phyloP scores from a whole-genome alignment of 2,113 vertebrate genomes.

The Speoplatyrhinus poulsoni region DNA sequence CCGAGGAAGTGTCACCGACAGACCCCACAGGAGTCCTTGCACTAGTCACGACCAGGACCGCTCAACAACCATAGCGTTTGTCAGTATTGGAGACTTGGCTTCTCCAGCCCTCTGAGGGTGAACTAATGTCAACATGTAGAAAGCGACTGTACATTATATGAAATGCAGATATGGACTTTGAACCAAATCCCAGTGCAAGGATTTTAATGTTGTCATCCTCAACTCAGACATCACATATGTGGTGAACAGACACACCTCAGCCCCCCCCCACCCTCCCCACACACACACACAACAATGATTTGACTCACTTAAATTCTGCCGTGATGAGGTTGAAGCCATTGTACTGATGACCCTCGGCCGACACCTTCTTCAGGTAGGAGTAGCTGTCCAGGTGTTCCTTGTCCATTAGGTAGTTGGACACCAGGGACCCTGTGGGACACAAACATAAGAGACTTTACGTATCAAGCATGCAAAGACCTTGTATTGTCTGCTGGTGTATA shows the following conservation, averaged over 20 bases:
- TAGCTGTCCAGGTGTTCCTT: slow-evolving; percentile 82
- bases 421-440: slow-evolving; percentile 82
- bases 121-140: background rate
- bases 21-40: too few relatives aligned
- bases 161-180: background rate
- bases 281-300: too few relatives aligned
- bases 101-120: background rate
- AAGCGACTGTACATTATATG: background rate
- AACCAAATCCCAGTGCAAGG: background rate
- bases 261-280: background rate
- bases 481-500: too few relatives aligned
- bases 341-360: slow-evolving; percentile 88
- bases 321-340: slow-evolving; percentile 97
- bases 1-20: too few relatives aligned
- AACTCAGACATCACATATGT: background rate
- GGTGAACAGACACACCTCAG: background rate
- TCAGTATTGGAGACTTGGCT: background rate
- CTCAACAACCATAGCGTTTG: too few relatives aligned
- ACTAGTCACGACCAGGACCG: too few relatives aligned
- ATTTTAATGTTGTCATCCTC: background rate
- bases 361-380: slow-evolving; percentile 92
- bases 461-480: too few relatives aligned
- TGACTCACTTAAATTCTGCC: slow-evolving; percentile 91
- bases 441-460: background rate
- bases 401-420: slow-evolving; percentile 87